Evolutionary conservation across 2,797 vertebrate species (phyloP).

Genomic region (Vultur gryphus): DNA sequence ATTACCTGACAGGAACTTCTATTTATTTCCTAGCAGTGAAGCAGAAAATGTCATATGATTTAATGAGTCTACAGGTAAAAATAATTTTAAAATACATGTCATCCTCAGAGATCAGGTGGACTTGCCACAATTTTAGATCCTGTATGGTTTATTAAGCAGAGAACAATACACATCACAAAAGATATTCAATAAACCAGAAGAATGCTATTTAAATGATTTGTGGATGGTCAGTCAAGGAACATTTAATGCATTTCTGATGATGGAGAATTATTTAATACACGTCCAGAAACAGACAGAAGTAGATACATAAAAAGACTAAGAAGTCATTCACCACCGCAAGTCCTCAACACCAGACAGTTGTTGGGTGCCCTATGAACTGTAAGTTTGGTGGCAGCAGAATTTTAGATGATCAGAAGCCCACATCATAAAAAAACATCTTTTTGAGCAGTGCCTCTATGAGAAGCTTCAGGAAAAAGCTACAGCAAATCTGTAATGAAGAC

Average conservation of each 20-base stretch:
- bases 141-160: not conserved
- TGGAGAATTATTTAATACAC: not conserved
- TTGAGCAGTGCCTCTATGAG: not conserved
- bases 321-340: not conserved
- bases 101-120: not conserved
- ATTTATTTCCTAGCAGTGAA: constrained; percentile 16
- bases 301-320: not conserved
- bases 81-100: not conserved
- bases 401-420: not conserved
- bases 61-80: constrained; percentile 8
- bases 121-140: not conserved
- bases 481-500: not conserved
- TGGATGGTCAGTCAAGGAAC: not conserved
- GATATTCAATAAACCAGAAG: not conserved
- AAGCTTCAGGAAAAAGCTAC: not conserved
- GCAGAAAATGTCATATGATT: constrained; percentile 8
- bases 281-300: not conserved
- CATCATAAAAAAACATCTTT: not conserved
- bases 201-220: not conserved
- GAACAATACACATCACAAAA: not conserved
- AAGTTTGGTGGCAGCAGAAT: not conserved
- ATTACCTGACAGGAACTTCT: constrained; percentile 4
- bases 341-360: not conserved
- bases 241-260: not conserved
- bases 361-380: not conserved